phyloP scores from a whole-genome alignment of 2,797 vertebrate genomes.

The Fistularia commersonii region DNA sequence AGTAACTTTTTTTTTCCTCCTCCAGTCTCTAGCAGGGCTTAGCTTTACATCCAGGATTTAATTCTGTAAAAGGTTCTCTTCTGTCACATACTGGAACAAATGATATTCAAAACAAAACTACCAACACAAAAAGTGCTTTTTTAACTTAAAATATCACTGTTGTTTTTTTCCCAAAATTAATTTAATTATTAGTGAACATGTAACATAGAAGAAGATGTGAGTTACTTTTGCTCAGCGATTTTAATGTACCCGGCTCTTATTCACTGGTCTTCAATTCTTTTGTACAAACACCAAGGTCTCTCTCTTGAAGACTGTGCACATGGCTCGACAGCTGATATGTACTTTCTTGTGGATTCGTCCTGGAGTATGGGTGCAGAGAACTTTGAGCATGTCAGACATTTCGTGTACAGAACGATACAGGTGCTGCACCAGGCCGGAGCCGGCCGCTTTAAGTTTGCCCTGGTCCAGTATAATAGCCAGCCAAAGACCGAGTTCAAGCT shows the following conservation, averaged over 20 bases:
- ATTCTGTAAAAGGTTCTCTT: too few species aligned
- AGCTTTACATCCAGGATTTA: neutral
- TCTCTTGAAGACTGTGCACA: slow-evolving; percentile 84
- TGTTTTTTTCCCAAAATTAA: neutral
- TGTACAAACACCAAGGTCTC: slow-evolving; percentile 74
- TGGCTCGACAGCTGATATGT: slow-evolving; percentile 83
- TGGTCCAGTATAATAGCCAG: slow-evolving; percentile 80
- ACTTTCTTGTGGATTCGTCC: slow-evolving; percentile 93
- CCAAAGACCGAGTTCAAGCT: slow-evolving; percentile 83
- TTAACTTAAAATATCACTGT: too few species aligned
- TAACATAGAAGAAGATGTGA: too few species aligned
- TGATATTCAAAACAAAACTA: neutral
- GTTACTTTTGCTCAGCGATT: too few species aligned
- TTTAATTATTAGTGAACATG: neutral
- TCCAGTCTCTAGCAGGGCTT: slow-evolving; percentile 18
- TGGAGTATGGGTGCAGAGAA: slow-evolving; percentile 84
- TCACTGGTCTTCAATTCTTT: slow-evolving; percentile 49
- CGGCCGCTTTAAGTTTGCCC: slow-evolving; percentile 79
- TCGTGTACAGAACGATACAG: slow-evolving; percentile 83
- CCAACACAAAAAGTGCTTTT: too few species aligned
- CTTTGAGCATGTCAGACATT: slow-evolving; percentile 85
- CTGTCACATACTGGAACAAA: neutral
- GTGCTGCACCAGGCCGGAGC: slow-evolving; percentile 76
- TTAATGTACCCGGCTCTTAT: too few species aligned
- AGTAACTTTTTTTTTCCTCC: neutral